Base-by-base conservation (phyloP, 2,113 vertebrate genomes). In the Suncus etruscus region DNA sequence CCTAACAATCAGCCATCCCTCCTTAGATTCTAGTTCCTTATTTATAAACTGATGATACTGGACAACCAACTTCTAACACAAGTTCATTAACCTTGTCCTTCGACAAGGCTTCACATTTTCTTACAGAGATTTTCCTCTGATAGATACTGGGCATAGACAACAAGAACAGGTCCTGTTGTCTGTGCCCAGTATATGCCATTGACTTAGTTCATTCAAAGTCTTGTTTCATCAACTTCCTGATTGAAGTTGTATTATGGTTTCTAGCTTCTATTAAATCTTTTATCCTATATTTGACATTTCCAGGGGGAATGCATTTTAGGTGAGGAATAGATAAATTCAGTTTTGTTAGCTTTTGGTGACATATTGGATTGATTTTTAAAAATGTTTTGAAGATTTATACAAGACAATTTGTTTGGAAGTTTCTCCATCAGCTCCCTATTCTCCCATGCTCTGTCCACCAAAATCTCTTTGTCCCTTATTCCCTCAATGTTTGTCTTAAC, bases 351-450 rank as follows among this genome's bases (percentile, higher is more conserved):
- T 97, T 95, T 95, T 89, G 83, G 77, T 92, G 96, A 96, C 61
- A 1, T 92, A 95, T 95, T 75, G 54, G 86, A 79, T 94, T 86
- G 94, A 93, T 95, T 97, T 54, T 97, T 96, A 96, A 97, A 97
- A 97, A 92, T 94, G 80, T 92, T 96, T 96, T 94, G 91, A 93
- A 72, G 81, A 96, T 94, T 97, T 97, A 89, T 86, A 96, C 96
- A 97, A 84, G 93, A 93, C 86, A 97, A 82, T 89, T 39, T 89
- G 73, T 93, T 94, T 94, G 92, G 86, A 92, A 87, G 93, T 61
- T 95, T 97, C 95, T 95, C 95, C 93, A 97, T 94, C 94, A 95
- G 95, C 92, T 97, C 92, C 96, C 91, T 96, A 32, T 96, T 95
- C 93, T 86, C 93, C 58, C 15, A 27, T 70, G 69, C 18, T 24